Evolutionary conservation across 2,888 invertebrate genomes (phyloP), one percentile per base, ranked within the genome.

Genomic region (Conistra vaccinii): DNA sequence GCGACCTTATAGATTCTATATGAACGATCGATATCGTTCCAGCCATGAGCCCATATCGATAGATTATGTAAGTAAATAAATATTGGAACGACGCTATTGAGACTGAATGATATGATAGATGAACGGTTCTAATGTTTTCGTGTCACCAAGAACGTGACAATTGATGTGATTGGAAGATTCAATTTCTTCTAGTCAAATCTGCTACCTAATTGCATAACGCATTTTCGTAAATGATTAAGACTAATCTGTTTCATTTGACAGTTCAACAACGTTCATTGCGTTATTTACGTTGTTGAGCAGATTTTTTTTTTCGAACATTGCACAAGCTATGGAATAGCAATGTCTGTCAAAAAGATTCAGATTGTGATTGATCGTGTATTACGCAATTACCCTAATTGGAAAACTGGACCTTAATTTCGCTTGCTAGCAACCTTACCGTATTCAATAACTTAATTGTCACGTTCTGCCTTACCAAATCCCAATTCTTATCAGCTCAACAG

Each of bases 1-100:
- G 10, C 75, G 89, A 86, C 88, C 88, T 88, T 81, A 82, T 26
- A 78, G 88, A 88, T n/a, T n/a, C n/a, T n/a, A n/a, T 87, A 88
- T 72, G 42, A 73, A 61, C 68, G 76, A 65, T 78, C 76, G 86
- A 86, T 88, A 85, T 73, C 71, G 69, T 66, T 79, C 76, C 75
- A 71, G 55, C 65, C 61, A 29, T 62, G 71, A 79, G 71, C 71
- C 58, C 66, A 71, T 78, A 81, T 74, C 83, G 61, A 74, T 72
- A 53, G 70, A 77, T 85, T 84, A 85, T 78, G 53, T 83, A 77
- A 73, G 73, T 62, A 84, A 77, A 76, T 79, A 83, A 80, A 84
- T 76, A 83, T 48, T 72, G 45, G 23, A 55, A 51, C 57, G 17
- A 60, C 29, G 53, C 60, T 68, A 69, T 75, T 75, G 9, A 35